Base-by-base conservation (phyloP, 2,888 invertebrate genomes). In the Lissocephala sabroskyi region DNA sequence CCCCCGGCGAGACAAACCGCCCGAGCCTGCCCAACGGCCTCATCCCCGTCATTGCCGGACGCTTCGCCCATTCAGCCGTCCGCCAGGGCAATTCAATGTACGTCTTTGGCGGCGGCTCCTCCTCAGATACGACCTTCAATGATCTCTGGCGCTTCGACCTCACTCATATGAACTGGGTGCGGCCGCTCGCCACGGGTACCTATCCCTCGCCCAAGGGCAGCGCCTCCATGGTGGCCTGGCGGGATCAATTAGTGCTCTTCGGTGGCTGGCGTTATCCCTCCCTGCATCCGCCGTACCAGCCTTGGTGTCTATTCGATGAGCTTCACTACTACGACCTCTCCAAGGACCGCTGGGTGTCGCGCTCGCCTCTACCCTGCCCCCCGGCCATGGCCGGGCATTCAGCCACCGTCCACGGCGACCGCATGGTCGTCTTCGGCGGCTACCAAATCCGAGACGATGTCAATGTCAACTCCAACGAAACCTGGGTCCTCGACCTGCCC, bases 161-260 rank as follows among this genome's bases (percentile, higher is more conserved):
- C 53, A 92, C 93, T 1, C 91, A 89, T 39, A 87, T 95, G 70
- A 88, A 90, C 63, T 97, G 97, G 97, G 88, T 92, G 14, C 87
- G 95, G 60, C 93, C 93, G 1, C 84, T 93, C 36, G 92, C 95
- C 2, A 91, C 91, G 85, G 83, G 83, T 4, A 76, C 91, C 40
- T 97, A 97, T 86, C 98, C 98, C 6, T 95, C 96, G 3, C 97
- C 98, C 1, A 98, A 97, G 86, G 97, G 97, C 42, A 96, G 96
- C 81, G 95, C 97, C 26, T 92, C 95, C 13, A 90, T 98, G 89
- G 92, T 96, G n/a, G 88, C 90, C 61, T 93, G 96, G 85, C 90
- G 92, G 66, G 91, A 95, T 71, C 90, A 88, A 61, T 87, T 98
- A 60, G 88, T 95, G 55, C 86, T 98, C 44, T 98, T 96, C 86